These are phyloP conservation scores for Prenolepis imparis DNA, from an alignment of 2,888 invertebrate species.

Conservation along the genomic window DNA sequence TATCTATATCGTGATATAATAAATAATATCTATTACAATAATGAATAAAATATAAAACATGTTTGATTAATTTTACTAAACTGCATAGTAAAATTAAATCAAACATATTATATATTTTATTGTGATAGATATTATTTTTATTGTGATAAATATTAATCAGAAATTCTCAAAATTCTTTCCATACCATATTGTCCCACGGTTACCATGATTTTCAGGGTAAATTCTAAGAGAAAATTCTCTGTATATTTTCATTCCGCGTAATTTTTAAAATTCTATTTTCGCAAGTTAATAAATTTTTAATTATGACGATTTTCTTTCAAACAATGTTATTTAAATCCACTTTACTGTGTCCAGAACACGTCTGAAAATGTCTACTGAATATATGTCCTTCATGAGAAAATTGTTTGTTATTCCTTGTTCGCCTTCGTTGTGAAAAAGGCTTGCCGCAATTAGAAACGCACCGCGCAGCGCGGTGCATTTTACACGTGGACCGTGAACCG, in stretches of 20 bases:
- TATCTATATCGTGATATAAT: no score
- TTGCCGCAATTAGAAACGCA: constrained; percentile 67
- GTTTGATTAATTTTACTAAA: no score
- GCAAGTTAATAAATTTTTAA: not conserved
- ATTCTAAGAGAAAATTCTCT: no score
- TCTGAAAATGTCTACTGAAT: not conserved
- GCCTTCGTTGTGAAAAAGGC: constrained; percentile 52
- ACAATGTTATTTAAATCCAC: not conserved
- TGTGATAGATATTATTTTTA: no score
- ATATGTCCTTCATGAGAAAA: not conserved
- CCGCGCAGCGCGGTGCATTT: constrained; percentile 62
- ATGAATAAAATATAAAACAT: no score
- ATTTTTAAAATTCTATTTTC: not conserved
- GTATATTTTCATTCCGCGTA: not conserved
- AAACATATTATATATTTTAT: no score
- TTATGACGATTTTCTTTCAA: not conserved
- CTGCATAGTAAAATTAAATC: no score
- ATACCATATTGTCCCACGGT: no score
- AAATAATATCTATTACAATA: no score
- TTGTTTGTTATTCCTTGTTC: constrained; percentile 28
- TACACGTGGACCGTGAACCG: constrained; percentile 72
- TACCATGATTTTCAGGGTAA: no score
- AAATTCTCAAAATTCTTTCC: no score
- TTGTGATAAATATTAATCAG: no score
- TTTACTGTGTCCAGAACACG: not conserved